These are phyloP conservation scores for Amphiura filiformis DNA, from an alignment of 35 echinoderm and acorn worm species.

Conservation along the genomic window DNA sequence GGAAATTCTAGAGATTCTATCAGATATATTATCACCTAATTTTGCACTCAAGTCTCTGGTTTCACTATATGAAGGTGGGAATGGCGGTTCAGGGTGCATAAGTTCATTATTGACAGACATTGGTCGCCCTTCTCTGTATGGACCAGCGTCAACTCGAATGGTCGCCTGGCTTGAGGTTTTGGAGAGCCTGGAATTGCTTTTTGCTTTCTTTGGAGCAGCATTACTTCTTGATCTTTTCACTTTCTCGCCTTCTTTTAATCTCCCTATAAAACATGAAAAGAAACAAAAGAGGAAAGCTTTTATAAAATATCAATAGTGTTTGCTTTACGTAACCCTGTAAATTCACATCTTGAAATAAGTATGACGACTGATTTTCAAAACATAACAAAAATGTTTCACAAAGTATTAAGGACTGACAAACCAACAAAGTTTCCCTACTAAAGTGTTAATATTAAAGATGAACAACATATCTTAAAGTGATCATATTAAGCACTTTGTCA, in stretches of 20 bases:
- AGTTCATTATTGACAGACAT: constrained; percentile 83
- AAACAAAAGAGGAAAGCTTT: not conserved
- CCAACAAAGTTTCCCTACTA: too few relatives aligned
- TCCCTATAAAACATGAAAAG: not conserved
- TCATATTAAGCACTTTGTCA: too few relatives aligned
- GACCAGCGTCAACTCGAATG: constrained; percentile 56
- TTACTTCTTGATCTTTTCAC: not conserved
- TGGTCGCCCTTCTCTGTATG: constrained; percentile 50
- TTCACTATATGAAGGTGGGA: constrained; percentile 85
- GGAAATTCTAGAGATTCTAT: not conserved
- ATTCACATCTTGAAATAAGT: too few relatives aligned
- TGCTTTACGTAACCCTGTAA: too few relatives aligned
- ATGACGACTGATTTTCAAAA: too few relatives aligned
- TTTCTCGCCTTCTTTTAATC: constrained; percentile 22
- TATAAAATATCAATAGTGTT: too few relatives aligned
- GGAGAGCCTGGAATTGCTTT: constrained; percentile 49
- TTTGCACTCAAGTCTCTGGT: constrained; percentile 68
- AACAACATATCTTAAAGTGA: too few relatives aligned
- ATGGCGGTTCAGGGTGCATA: constrained; percentile 27
- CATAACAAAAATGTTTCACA: too few relatives aligned
- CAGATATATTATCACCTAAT: not conserved
- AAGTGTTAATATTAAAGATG: too few relatives aligned
- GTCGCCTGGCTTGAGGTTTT: constrained; percentile 59
- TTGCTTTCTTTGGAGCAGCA: constrained; percentile 42
- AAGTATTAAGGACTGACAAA: too few relatives aligned